These are phyloP conservation scores for Meta bourneti DNA, from an alignment of 2,888 invertebrate species.

Conservation along the genomic window DNA sequence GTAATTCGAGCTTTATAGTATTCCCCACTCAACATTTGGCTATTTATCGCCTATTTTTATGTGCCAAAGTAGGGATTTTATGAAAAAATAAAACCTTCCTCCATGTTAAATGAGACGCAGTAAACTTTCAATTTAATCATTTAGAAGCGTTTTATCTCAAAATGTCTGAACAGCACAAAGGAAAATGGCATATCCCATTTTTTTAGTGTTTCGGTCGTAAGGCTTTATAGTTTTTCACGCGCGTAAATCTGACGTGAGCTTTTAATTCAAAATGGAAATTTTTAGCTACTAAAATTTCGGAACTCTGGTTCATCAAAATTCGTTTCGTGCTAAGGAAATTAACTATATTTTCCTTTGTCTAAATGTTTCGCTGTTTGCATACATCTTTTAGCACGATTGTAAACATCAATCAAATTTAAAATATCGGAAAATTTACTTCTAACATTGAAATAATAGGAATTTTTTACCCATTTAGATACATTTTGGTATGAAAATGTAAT, in stretches of 20 bases:
- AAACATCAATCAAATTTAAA: too few relatives aligned
- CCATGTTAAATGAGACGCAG: neutral
- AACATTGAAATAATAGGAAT: too few relatives aligned
- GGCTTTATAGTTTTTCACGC: neutral
- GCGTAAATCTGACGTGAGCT: neutral
- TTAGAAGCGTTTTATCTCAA: neutral
- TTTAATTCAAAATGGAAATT: neutral
- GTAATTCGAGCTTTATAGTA: neutral
- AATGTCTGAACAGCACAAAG: neutral
- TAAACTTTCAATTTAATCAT: slow-evolving; percentile 36
- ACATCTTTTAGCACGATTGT: neutral
- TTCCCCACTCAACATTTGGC: slow-evolving; percentile 13
- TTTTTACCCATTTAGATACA: too few relatives aligned
- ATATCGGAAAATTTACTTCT: too few relatives aligned
- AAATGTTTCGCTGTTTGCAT: neutral
- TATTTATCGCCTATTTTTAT: slow-evolving; percentile 29
- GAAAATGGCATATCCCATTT: neutral
- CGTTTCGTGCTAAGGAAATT: neutral
- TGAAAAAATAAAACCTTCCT: neutral
- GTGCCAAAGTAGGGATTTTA: neutral
- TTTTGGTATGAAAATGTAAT: too few relatives aligned
- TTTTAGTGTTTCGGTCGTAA: neutral
- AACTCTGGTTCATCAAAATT: neutral
- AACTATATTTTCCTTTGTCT: neutral
- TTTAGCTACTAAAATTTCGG: neutral